Evolutionary conservation across 2,888 invertebrate species (phyloP), one percentile per base, ranked within the genome.

Genomic region (Agrochola circellaris): DNA sequence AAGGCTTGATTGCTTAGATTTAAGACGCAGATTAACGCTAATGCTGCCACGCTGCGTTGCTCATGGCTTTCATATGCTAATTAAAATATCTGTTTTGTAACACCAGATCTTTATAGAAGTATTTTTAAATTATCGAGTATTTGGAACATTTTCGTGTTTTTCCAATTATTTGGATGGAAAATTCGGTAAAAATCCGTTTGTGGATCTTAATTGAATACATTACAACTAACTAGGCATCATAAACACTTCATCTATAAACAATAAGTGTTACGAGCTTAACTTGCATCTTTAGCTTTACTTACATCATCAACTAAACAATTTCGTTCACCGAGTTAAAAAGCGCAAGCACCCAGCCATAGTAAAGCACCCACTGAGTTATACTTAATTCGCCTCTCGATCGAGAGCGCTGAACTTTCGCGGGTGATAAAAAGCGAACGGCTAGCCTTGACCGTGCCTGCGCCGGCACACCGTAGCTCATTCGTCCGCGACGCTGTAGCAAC

Each of bases 381-480:
- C 87, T 82, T 81, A 83, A 87, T 85, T 87, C 87, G 80, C 85
- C 75, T 84, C 84, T 87, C 74, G 75, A 85, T 89, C 87, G 92
- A 92, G 95, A 93, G 90, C 95, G 94, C 91, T 96, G 95, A 95
- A 96, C 95, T 95, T 94, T 93, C 91, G 93, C 93, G 91, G 88
- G 74, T 87, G 84, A 91, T 93, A 95, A 95, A 94, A 94, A 93
- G 92, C 94, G 93, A 91, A 92, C 93, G 93, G 91, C 87, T 94
- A 95, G 94, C 96, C 96, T 96, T 96, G 96, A 96, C 96, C 96
- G 95, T 93, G 95, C 90, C 71, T 76, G 92, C 92, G 86, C 87
- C 83, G 89, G 91, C 91, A 83, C 88, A 89, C 76, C 86, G 65
- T 73, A 73, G 85, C 82, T 76, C 81, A 77, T 78, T 81, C 81